Evolutionary conservation across 23 tunicate genomes (phyloP).

Genomic region (Styela clava): DNA sequence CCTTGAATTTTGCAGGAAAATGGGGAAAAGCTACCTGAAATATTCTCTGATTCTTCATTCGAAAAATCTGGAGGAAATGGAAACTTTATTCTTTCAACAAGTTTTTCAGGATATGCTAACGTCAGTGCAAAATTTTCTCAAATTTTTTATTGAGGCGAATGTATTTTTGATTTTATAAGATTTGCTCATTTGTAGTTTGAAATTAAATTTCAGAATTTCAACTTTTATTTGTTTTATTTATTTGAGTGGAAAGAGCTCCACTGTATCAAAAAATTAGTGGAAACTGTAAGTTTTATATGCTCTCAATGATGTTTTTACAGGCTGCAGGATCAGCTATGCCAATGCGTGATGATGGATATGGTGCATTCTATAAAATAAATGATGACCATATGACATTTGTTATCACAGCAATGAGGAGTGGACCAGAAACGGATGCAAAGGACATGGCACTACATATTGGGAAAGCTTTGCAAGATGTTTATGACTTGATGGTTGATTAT

Average conservation of each 20-base stretch:
- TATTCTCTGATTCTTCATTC: slow-evolving; percentile 66
- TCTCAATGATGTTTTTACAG: no score
- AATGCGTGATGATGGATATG: slow-evolving; percentile 76
- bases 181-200: no score
- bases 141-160: no score
- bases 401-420: slow-evolving; percentile 37
- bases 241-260: no score
- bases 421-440: neutral
- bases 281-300: no score
- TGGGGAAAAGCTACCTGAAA: slow-evolving; percentile 45
- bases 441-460: neutral
- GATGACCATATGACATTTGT: slow-evolving; percentile 33
- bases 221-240: no score
- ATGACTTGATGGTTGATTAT: neutral
- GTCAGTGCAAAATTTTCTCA: no score
- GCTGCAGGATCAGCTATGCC: slow-evolving; percentile 59
- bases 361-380: slow-evolving; percentile 58
- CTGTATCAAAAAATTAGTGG: no score
- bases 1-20: slow-evolving; percentile 46
- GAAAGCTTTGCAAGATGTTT: slow-evolving; percentile 6
- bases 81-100: slow-evolving; percentile 74
- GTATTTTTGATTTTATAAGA: no score
- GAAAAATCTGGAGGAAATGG: slow-evolving; percentile 82
- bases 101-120: slow-evolving; percentile 61
- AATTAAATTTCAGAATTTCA: no score